These are phyloP conservation scores for Pangasianodon hypophthalmus DNA, from an alignment of 2,113 vertebrate genomes.

Conservation along the genomic window DNA sequence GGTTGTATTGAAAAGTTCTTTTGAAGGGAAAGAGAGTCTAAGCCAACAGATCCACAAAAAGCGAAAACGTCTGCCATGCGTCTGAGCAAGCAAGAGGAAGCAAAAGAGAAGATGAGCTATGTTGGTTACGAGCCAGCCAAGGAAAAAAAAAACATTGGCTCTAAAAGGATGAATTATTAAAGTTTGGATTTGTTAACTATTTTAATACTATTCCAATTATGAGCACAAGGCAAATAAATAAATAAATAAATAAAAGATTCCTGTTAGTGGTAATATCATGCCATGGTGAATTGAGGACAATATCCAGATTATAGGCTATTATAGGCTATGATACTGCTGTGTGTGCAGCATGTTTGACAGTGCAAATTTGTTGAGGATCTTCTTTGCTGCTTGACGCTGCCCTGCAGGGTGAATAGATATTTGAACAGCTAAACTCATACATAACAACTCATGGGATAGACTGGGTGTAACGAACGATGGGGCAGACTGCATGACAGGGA, in stretches of 20 bases:
- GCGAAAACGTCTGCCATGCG: not conserved
- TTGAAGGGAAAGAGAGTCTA: not conserved
- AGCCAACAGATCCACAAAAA: not conserved
- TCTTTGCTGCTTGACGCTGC: not conserved
- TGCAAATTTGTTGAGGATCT: not conserved
- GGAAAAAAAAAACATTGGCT: not conserved
- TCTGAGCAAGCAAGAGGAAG: not conserved
- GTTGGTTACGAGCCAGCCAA: not conserved
- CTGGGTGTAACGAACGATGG: not conserved
- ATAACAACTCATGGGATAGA: slow-evolving; percentile 1
- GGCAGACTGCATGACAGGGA: not conserved
- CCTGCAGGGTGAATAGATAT: slow-evolving; percentile 9
- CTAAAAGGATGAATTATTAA: not conserved
- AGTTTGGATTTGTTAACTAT: not conserved
- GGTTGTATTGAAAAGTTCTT: not conserved
- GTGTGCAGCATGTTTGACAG: not conserved
- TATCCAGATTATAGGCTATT: not conserved
- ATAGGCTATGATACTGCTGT: not conserved
- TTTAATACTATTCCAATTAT: not conserved
- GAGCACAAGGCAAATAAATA: not conserved
- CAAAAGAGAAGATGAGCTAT: not conserved
- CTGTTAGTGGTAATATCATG: not conserved
- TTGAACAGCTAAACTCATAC: slow-evolving; percentile 9
- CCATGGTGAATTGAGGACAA: not conserved
- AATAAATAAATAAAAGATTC: not conserved